A percentile compares a stretch with the other conserved stretches of the same genome.
Conservation (phyloP, 2,113 vertebrate species). For the Heterotilapia buettikoferi region DNA sequence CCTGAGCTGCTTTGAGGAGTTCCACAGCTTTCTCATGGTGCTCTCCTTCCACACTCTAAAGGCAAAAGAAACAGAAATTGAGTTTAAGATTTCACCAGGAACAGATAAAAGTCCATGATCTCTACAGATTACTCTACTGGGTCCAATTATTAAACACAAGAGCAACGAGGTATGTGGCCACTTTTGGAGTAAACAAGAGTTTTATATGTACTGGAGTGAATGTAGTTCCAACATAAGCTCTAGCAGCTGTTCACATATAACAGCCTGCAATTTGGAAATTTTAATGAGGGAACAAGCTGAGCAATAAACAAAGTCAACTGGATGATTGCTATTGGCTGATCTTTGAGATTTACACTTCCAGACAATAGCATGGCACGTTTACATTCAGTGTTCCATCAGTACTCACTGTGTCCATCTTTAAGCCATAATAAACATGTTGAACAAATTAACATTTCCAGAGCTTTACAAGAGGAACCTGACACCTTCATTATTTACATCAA, state of each 20-base stretch:
- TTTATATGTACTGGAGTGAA: neutral
- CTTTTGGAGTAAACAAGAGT: neutral
- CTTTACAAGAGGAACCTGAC: neutral
- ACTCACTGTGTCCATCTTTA: neutral
- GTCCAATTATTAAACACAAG: neutral
- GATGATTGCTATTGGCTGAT: neutral
- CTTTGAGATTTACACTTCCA: neutral
- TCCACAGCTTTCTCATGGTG: conserved; percentile 97
- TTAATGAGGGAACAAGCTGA: neutral
- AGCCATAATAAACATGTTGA: neutral
- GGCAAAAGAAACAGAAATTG: neutral
- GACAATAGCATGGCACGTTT: neutral
- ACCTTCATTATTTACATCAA: neutral
- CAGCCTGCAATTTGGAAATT: neutral
- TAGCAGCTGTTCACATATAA: neutral
- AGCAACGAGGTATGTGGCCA: neutral
- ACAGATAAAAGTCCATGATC: neutral
- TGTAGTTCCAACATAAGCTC: neutral
- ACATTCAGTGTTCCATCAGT: neutral
- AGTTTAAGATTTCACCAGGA: neutral
- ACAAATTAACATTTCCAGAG: neutral
- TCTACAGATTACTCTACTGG: neutral
- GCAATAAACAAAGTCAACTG: conserved; percentile 1
- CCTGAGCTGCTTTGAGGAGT: conserved; percentile 94
- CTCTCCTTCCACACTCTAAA: conserved; percentile 94